Evolutionary conservation across 2,888 invertebrate species (phyloP).

Genomic region (Taenaris catops): DNA sequence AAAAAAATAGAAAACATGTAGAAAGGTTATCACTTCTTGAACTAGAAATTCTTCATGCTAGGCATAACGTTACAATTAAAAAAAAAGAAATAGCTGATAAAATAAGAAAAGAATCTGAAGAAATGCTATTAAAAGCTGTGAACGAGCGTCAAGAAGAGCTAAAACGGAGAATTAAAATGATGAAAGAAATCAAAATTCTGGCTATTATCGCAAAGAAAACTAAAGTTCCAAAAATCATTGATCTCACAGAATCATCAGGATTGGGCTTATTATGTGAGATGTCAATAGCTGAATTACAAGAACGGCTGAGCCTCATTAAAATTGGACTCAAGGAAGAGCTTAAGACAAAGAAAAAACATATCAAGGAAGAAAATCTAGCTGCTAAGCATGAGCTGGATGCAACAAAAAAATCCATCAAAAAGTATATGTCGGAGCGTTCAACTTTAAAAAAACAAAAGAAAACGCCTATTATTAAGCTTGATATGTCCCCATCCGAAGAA

Average conservation of each 20-base stretch:
- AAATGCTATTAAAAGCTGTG: constrained; percentile 48
- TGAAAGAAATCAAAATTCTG: constrained; percentile 73
- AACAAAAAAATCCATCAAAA: constrained; percentile 59
- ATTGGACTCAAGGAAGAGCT: constrained; percentile 74
- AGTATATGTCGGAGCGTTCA: constrained; percentile 50
- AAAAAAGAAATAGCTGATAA: constrained; percentile 51
- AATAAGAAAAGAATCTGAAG: constrained; percentile 50
- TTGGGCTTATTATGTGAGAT: constrained; percentile 82
- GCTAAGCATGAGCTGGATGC: constrained; percentile 67
- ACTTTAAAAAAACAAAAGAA: constrained; percentile 40
- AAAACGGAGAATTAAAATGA: constrained; percentile 64
- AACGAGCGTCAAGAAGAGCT: constrained; percentile 69
- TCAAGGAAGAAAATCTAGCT: constrained; percentile 58
- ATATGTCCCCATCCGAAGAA: constrained; percentile 48
- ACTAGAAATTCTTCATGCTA: constrained; percentile 48
- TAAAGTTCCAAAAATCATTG: constrained; percentile 72
- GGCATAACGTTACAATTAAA: constrained; percentile 37
- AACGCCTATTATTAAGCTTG: constrained; percentile 32
- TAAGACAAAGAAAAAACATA: constrained; percentile 59
- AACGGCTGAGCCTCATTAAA: constrained; percentile 70
- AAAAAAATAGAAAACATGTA: constrained; percentile 65
- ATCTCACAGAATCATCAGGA: constrained; percentile 79
- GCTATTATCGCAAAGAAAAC: constrained; percentile 71
- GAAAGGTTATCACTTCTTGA: constrained; percentile 57
- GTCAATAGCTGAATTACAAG: constrained; percentile 82